Conservation (phyloP, 1,140 invertebrate species). For the Zeugodacus cucurbitae region DNA sequence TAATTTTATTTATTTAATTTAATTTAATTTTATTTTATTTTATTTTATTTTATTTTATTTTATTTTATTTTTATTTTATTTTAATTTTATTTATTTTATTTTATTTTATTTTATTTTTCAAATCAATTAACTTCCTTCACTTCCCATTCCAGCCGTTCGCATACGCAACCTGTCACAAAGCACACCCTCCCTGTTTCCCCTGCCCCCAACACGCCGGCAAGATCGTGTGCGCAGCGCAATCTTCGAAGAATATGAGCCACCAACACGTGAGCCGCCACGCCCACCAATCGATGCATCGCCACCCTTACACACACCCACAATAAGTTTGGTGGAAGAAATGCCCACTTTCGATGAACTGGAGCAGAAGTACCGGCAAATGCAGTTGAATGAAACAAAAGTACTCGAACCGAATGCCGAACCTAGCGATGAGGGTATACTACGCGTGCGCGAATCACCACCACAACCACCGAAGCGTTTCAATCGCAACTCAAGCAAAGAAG, state of each 20-base stretch:
- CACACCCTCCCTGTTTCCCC: conserved; percentile 21
- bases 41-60: background rate
- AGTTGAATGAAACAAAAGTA: conserved; percentile 43
- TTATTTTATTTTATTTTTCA: background rate
- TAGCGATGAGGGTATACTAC: background rate
- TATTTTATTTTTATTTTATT: background rate
- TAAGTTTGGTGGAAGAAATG: conserved; percentile 49
- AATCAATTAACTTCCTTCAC: background rate
- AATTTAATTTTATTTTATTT: background rate
- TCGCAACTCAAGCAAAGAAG: conserved; percentile 32
- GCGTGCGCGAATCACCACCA: background rate
- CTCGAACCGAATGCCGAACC: background rate
- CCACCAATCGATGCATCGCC: conserved; percentile 45
- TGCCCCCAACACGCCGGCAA: background rate
- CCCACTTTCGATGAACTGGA: conserved; percentile 59
- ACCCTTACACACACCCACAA: background rate
- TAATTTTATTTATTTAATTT: background rate
- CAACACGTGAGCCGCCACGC: conserved; percentile 53
- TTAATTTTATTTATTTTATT: background rate
- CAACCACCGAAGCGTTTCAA: conserved; percentile 39
- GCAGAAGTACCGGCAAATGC: conserved; percentile 50
- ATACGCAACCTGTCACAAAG: conserved; percentile 36
- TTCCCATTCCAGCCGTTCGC: conserved; percentile 33
- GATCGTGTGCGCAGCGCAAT: background rate
- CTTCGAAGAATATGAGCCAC: conserved; percentile 45